Base-by-base conservation (phyloP, 2,888 invertebrate genomes). In the Achlya flavicornis region DNA sequence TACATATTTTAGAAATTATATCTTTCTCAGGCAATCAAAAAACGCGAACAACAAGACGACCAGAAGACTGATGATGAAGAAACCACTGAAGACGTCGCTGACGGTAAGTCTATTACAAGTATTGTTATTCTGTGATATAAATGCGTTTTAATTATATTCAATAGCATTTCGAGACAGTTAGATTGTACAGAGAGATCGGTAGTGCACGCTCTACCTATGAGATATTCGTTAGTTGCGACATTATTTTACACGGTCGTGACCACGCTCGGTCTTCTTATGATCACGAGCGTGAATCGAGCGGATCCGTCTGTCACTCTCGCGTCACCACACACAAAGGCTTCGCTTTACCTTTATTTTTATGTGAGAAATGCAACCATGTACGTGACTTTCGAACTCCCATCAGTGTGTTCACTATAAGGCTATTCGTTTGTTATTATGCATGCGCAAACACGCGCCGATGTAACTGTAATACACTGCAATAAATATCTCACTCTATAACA, bases 11-110 rank as follows among this genome's bases (percentile, higher is more conserved):
- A 71, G 75, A 73, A 67, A 57, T 63, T 3, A 33, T 69, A 75
- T 81, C 79, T 74, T 78, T 91, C 85, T 72, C 92, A 93, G 93
- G 93, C 93, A 73, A 93, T 93, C 76, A 93, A 93, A 79, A 93
- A 93, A 82, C 87, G 90, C 69, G 93, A 93, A 67, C 85, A 85
- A 70, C 85, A 84, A 62, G 92, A 91, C 48, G 89, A 92, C 67
- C 85, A 82, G 75, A 92, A 92, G 87, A 89, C 90, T 81, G 92
- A 93, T 71, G 91, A 91, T 62, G 91, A 92, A 69, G 91, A 90
- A 74, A 72, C 79, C 38, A 77, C 77, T 46, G 92, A 89, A 63
- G 92, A 92, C 71, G 81, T 84, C 66, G 89, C 86, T 38, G 93
- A 93, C 67, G 92, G 93, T 93, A 71, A 91, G 92, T 91, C 66